A percentile compares a stretch with the other conserved stretches of the same genome.
Evolutionary conservation across 2,797 vertebrate species (phyloP).

Genomic region (Huso huso): DNA sequence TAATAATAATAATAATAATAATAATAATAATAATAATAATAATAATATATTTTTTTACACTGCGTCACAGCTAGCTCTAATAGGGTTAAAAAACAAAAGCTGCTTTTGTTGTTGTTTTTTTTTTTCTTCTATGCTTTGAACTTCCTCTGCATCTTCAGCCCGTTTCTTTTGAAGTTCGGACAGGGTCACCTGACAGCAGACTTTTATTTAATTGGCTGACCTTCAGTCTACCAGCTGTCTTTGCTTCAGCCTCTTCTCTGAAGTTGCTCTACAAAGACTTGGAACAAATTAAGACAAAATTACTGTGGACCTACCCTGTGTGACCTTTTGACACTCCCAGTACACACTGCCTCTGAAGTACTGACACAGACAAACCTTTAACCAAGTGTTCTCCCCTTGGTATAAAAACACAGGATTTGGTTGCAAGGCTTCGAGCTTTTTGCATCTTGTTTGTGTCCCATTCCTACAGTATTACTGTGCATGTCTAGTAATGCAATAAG

Average conservation of each 20-base stretch:
- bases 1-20: too few relatives aligned
- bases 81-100: background rate
- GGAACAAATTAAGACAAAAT: conserved; percentile 64
- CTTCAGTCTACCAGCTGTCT: conserved; percentile 65
- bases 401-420: too few relatives aligned
- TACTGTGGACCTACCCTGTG: conserved; percentile 43
- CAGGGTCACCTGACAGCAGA: conserved; percentile 53
- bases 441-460: too few relatives aligned
- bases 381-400: too few relatives aligned
- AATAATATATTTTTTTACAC: conserved; percentile 19
- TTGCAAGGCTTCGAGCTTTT: too few relatives aligned
- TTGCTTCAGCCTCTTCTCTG: conserved; percentile 40
- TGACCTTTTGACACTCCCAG: conserved; percentile 40
- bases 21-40: too few relatives aligned
- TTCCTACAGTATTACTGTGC: too few relatives aligned
- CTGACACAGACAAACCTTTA: background rate
- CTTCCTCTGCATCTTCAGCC: conserved; percentile 45
- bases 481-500: too few relatives aligned
- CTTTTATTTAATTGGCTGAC: conserved; percentile 70
- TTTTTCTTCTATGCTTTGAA: conserved; percentile 8
- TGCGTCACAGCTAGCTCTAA: too few relatives aligned
- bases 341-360: conserved; percentile 25
- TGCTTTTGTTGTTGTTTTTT: background rate
- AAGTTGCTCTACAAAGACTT: conserved; percentile 53
- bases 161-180: conserved; percentile 55